These are phyloP conservation scores for Philhelius pedissequus DNA, from an alignment of 2,888 invertebrate genomes.

Conservation along the genomic window DNA sequence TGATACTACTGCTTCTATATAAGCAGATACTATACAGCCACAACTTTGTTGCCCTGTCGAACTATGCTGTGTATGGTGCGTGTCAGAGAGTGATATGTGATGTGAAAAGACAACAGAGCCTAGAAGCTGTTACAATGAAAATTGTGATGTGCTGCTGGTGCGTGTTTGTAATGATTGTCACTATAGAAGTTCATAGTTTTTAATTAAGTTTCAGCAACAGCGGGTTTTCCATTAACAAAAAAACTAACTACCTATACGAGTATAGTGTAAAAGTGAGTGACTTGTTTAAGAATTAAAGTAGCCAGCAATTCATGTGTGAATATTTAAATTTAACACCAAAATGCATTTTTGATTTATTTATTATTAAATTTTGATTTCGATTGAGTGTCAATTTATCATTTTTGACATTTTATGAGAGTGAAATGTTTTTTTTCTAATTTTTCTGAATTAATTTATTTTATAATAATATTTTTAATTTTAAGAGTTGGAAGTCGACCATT, in stretches of 20 bases:
- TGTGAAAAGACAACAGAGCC: conserved; percentile 25
- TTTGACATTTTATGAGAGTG: neutral
- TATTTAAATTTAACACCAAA: neutral
- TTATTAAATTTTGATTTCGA: neutral
- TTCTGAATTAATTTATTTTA: too few relatives aligned
- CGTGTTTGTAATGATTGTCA: conserved; percentile 55
- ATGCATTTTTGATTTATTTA: neutral
- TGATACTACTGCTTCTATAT: neutral
- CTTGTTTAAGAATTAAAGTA: conserved; percentile 22
- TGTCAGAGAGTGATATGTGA: conserved; percentile 56
- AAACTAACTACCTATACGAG: conserved; percentile 20
- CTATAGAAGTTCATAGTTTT: conserved; percentile 55
- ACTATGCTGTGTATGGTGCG: too few relatives aligned
- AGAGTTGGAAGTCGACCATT: too few relatives aligned
- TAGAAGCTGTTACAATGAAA: conserved; percentile 65
- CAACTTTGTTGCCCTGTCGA: conserved; percentile 56
- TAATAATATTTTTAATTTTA: too few relatives aligned
- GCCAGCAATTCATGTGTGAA: neutral
- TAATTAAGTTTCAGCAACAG: conserved; percentile 62
- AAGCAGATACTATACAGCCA: neutral
- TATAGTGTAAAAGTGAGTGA: conserved; percentile 15
- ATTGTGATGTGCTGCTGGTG: conserved; percentile 59
- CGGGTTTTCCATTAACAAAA: conserved; percentile 35
- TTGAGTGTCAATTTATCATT: neutral
- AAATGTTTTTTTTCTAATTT: neutral